Base-by-base conservation (phyloP, 2,797 vertebrate species). In the Enteromius mattozi region DNA sequence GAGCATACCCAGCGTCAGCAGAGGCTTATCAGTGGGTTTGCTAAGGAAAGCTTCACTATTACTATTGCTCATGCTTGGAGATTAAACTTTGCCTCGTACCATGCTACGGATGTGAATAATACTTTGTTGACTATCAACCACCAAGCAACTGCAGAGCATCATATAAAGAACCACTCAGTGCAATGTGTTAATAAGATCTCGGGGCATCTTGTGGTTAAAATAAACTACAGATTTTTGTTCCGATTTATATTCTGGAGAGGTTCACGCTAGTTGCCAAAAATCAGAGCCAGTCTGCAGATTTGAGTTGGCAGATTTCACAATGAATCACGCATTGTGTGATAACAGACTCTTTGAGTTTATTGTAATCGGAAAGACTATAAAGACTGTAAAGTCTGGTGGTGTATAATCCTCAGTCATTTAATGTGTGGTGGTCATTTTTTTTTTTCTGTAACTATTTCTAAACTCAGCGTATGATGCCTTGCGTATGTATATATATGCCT, bases 1-100 rank as follows among this genome's bases (percentile, higher is more conserved):
- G 79, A 87, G 65, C 63, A 81, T 56, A 66, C 51, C 72, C 27
- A 70, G 35, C 8, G 16, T 72, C 65, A 82, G 79, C 83, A 68
- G 27, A 78, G 35, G 21, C 37, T 59, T 47, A 59, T 71, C 63
- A 42, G n/a, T 77, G 47, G 3, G 45, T 69, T 69, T 54, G 27
- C n/a, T 30, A 54, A 40, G 35, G 37, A 6, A 68, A 35, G 78
- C 19, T 49, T 54, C 40, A 51, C 61, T 42, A 9, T 83, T 66
- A 49, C 61, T 69, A 27, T 76, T 76, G 49, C 35, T 54, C 24
- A 68, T 33, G 42, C 47, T 54, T 69, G 35, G n/a, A 54, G 35
- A 74, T 51, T 21, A 68, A 69, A 45, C 7, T 45, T 49, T 75
- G 30, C 14, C 6, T 37, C 3, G 0, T 35, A 40, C 24, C 49